phyloP scores from a whole-genome alignment of 1,140 invertebrate genomes.

The Drosophila kanapiae region DNA sequence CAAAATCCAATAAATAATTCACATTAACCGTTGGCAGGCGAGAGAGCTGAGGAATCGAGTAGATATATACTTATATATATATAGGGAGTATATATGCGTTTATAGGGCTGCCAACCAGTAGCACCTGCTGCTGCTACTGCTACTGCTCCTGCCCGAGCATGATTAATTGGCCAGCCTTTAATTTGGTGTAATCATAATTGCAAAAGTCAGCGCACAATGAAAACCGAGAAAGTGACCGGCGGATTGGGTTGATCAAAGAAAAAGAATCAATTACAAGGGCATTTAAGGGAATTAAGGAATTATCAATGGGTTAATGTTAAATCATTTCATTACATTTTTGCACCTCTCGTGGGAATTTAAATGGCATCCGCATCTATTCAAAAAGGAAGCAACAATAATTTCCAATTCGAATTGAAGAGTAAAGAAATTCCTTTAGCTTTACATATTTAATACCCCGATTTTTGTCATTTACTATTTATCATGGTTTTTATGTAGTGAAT shows the following conservation, averaged over 20 bases:
- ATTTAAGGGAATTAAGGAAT: slow-evolving; percentile 8
- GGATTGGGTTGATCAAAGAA: slow-evolving; percentile 30
- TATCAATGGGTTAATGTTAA: not conserved
- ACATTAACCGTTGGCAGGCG: slow-evolving; percentile 41
- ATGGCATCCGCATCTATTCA: no score
- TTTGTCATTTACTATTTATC: slow-evolving; percentile 4
- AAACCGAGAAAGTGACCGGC: slow-evolving; percentile 7
- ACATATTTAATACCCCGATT: not conserved
- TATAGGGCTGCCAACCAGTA: no score
- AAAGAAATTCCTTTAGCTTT: not conserved
- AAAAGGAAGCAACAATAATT: not conserved
- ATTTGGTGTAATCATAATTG: slow-evolving; percentile 49
- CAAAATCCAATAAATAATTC: slow-evolving; percentile 76
- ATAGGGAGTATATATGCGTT: not conserved
- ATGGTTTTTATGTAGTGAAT: slow-evolving; percentile 17
- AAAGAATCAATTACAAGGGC: slow-evolving; percentile 22
- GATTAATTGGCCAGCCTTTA: slow-evolving; percentile 48
- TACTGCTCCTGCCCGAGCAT: not conserved
- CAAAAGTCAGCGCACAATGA: slow-evolving; percentile 39
- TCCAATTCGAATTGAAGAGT: not conserved
- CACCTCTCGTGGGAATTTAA: not conserved
- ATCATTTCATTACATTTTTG: slow-evolving; percentile 7
- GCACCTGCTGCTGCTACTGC: slow-evolving; percentile 7
- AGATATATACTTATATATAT: not conserved
- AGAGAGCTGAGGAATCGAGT: not conserved